A percentile compares a stretch with the other conserved stretches of the same genome.
Conservation (phyloP, 2,797 vertebrate species). For the Tragelaphus oryx region DNA sequence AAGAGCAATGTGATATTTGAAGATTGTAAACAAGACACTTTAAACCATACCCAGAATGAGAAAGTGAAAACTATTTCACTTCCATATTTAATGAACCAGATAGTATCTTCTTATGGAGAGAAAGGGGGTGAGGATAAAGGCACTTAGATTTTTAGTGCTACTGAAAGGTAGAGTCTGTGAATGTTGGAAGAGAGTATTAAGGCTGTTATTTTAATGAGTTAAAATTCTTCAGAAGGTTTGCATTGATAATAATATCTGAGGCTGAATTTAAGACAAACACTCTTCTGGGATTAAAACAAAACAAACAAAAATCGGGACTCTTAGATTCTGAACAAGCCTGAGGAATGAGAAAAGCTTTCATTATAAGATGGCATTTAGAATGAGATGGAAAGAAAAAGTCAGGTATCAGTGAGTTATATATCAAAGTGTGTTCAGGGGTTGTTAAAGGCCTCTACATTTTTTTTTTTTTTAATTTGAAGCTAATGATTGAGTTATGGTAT, state of each 20-base stretch:
- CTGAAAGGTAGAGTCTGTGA: background rate
- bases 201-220: background rate
- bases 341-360: background rate
- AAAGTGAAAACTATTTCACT: background rate
- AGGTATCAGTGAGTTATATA: background rate
- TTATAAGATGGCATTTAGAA: background rate
- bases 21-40: constrained; percentile 7
- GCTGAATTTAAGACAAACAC: background rate
- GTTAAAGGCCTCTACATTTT: background rate
- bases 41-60: background rate
- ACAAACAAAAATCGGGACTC: background rate
- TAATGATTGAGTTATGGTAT: background rate
- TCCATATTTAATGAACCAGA: background rate
- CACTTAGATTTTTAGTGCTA: background rate
- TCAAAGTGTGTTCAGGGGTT: background rate
- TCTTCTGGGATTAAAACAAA: constrained; percentile 30
- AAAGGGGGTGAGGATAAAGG: background rate
- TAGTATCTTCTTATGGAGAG: background rate
- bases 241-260: background rate
- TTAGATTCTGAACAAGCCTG: background rate
- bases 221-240: constrained; percentile 4
- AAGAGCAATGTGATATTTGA: constrained; percentile 8
- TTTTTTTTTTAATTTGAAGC: background rate
- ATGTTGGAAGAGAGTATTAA: background rate
- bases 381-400: background rate